phyloP scores from a whole-genome alignment of 2,797 vertebrate genomes.

The Salmo trutta region DNA sequence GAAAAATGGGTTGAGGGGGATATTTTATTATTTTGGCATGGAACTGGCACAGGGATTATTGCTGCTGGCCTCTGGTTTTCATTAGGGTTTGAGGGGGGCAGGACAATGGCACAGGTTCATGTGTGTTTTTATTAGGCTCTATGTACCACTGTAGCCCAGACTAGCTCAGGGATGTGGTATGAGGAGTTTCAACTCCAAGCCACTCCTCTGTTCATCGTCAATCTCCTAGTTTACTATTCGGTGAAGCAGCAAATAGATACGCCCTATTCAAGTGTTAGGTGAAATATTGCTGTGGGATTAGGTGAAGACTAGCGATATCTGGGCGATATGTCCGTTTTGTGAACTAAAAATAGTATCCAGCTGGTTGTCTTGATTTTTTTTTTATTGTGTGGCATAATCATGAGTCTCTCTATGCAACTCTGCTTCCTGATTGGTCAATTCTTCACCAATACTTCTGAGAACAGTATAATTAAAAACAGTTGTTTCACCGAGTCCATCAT shows the following conservation, averaged over 20 bases:
- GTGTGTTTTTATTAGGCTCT: neutral
- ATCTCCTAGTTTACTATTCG: neutral
- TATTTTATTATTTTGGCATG: neutral
- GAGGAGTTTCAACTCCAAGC: neutral
- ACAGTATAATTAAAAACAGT: neutral
- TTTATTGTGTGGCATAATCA: neutral
- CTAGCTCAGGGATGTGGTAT: neutral
- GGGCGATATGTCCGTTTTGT: neutral
- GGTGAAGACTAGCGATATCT: neutral
- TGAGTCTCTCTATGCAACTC: neutral
- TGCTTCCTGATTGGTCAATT: neutral
- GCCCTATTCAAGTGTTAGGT: neutral
- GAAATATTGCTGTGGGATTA: neutral
- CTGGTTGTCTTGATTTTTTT: neutral
- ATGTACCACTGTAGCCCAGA: neutral
- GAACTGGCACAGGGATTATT: neutral
- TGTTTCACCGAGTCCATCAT: neutral
- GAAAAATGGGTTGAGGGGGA: neutral
- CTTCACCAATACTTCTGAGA: neutral
- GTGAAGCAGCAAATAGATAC: neutral
- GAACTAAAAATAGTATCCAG: neutral
- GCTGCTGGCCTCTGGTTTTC: neutral
- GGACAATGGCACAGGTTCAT: neutral
- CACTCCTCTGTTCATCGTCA: neutral
- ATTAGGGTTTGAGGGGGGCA: neutral